Conservation (phyloP, 2,888 invertebrate genomes). For the Pachliopta kotzebuea region DNA sequence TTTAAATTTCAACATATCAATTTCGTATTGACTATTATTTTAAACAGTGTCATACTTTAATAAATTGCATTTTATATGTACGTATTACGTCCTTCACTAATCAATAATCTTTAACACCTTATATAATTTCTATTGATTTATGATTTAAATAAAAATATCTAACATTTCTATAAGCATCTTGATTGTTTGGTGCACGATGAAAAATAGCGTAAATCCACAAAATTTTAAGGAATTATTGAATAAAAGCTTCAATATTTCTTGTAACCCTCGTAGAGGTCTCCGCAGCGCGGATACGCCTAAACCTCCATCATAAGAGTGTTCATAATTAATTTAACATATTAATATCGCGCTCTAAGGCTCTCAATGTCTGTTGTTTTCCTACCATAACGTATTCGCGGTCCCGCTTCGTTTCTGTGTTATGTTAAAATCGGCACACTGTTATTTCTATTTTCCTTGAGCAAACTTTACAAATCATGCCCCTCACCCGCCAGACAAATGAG, state of each 20-base stretch:
- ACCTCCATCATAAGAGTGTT: slow-evolving; percentile 48
- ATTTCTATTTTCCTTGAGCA: slow-evolving; percentile 46
- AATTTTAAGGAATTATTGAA: neutral
- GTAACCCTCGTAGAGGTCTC: slow-evolving; percentile 25
- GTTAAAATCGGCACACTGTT: slow-evolving; percentile 47
- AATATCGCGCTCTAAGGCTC: slow-evolving; percentile 43
- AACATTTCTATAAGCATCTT: neutral
- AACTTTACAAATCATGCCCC: slow-evolving; percentile 31
- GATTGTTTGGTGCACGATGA: neutral
- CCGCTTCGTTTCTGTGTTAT: slow-evolving; percentile 43
- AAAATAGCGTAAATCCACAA: neutral
- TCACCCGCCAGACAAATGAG: slow-evolving; percentile 33
- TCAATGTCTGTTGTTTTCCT: slow-evolving; percentile 50
- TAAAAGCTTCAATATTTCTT: neutral
- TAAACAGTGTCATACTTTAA: too few relatives aligned
- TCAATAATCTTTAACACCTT: too few relatives aligned
- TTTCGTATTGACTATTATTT: neutral
- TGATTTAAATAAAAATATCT: too few relatives aligned
- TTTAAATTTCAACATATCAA: neutral
- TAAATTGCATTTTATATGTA: too few relatives aligned
- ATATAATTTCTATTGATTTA: too few relatives aligned
- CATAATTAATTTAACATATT: slow-evolving; percentile 61
- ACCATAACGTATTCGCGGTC: slow-evolving; percentile 41
- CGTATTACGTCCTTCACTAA: too few relatives aligned
- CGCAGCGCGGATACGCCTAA: slow-evolving; percentile 37